Evolutionary conservation across 2,888 invertebrate species (phyloP).

Genomic region (Hyles lineata): DNA sequence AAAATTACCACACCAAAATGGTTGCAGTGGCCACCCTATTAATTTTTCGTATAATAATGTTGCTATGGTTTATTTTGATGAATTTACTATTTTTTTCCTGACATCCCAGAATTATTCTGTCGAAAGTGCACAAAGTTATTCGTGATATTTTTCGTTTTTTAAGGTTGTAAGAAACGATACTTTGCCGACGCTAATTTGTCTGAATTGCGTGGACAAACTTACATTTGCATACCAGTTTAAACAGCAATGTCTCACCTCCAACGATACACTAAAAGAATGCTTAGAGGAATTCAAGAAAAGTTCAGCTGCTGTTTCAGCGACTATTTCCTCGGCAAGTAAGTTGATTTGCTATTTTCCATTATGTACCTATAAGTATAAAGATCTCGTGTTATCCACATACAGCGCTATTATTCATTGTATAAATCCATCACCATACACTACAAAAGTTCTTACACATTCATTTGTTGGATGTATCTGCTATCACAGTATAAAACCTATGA

Average conservation of each 20-base stretch:
- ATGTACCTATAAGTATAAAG: too few relatives aligned
- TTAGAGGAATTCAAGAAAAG: conserved; percentile 77
- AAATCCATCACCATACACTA: too few relatives aligned
- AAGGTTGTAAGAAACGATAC: conserved; percentile 78
- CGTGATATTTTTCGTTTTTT: conserved; percentile 43
- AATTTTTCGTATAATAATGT: conserved; percentile 80
- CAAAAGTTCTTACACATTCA: too few relatives aligned
- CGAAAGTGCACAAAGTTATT: conserved; percentile 9
- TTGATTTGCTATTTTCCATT: background rate
- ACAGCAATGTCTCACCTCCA: conserved; percentile 78
- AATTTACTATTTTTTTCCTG: conserved; percentile 73
- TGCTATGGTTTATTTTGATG: conserved; percentile 76
- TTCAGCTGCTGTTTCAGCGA: conserved; percentile 63
- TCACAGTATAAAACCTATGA: too few relatives aligned
- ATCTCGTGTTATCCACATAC: too few relatives aligned
- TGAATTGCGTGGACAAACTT: conserved; percentile 79
- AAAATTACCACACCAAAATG: conserved; percentile 81
- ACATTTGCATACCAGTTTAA: conserved; percentile 81
- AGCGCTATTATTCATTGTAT: too few relatives aligned
- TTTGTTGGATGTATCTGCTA: too few relatives aligned
- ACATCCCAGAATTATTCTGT: conserved; percentile 68
- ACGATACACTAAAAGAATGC: conserved; percentile 80
- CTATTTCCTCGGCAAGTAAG: conserved; percentile 63
- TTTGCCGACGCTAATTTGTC: conserved; percentile 79
- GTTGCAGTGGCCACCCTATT: conserved; percentile 84